A percentile compares a stretch with the other conserved stretches of the same genome.
These are phyloP conservation scores for Stigmatopora argus DNA, from an alignment of 2,113 vertebrate species.

Conservation along the genomic window DNA sequence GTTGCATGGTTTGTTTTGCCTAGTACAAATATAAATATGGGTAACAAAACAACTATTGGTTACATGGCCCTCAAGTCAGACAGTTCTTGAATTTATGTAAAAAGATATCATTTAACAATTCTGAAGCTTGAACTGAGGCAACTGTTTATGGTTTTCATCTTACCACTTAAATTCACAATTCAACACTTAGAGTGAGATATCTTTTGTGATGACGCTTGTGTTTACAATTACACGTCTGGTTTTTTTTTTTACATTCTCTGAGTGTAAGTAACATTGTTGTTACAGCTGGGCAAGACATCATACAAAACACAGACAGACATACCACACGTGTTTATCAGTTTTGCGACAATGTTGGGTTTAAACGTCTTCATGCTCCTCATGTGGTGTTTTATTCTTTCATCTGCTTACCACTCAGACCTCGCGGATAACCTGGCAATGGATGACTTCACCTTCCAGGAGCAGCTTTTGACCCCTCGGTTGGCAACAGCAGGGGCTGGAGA, in stretches of 20 bases:
- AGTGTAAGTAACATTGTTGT: conserved; percentile 46
- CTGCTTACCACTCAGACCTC: conserved; percentile 79
- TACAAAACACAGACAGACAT: conserved; percentile 35
- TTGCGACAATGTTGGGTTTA: conserved; percentile 39
- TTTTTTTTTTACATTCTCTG: conserved; percentile 31
- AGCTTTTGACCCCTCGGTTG: conserved; percentile 79
- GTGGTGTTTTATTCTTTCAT: conserved; percentile 31
- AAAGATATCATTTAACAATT: not conserved
- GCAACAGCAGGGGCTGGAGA: conserved; percentile 64
- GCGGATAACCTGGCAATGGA: conserved; percentile 87
- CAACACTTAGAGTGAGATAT: conserved; percentile 39
- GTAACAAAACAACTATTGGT: not conserved
- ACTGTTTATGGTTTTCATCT: conserved; percentile 23
- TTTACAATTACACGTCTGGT: conserved; percentile 52
- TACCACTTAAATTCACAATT: conserved; percentile 31
- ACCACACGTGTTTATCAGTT: conserved; percentile 49
- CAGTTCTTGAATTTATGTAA: not conserved
- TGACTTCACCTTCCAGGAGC: conserved; percentile 81
- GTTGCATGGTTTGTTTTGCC: not conserved
- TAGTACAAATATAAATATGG: not conserved
- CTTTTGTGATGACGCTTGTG: conserved; percentile 38
- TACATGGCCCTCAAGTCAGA: not conserved
- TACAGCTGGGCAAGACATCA: conserved; percentile 58
- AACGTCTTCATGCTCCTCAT: conserved; percentile 36
- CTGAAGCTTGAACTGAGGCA: too few species aligned